A percentile compares a stretch with the other conserved stretches of the same genome.
phyloP scores from a whole-genome alignment of 2,888 invertebrate genomes.

The Ganaspis brasiliensis region DNA sequence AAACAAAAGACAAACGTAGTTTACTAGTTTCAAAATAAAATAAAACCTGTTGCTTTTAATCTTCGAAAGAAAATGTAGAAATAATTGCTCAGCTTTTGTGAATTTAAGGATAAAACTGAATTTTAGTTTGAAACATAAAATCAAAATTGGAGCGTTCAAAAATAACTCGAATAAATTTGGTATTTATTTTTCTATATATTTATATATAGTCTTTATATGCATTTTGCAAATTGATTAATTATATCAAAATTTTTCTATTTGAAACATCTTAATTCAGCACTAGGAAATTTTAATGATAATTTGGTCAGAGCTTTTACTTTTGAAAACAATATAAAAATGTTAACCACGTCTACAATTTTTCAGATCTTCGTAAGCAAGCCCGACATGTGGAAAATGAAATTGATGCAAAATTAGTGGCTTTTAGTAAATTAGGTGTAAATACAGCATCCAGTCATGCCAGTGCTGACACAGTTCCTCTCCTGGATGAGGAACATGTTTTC shows the following conservation, averaged over 20 bases:
- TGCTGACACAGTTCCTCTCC: slow-evolving; percentile 89
- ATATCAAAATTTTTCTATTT: too few species aligned
- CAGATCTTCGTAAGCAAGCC: slow-evolving; percentile 96
- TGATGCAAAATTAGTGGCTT: slow-evolving; percentile 96
- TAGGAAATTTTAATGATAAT: too few species aligned
- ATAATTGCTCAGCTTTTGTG: too few species aligned
- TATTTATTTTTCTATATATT: too few species aligned
- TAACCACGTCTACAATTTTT: slow-evolving; percentile 65
- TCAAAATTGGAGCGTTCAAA: too few species aligned
- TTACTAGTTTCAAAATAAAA: slow-evolving; percentile 14
- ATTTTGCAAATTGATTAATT: too few species aligned
- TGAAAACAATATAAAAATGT: too few species aligned
- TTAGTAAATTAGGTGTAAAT: slow-evolving; percentile 93
- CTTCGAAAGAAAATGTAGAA: neutral
- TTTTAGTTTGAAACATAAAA: too few species aligned
- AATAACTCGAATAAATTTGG: too few species aligned
- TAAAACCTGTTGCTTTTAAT: slow-evolving; percentile 9
- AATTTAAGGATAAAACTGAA: too few species aligned
- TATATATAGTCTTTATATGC: neutral
- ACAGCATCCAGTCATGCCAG: slow-evolving; percentile 69
- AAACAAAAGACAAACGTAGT: slow-evolving; percentile 22
- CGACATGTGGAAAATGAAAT: slow-evolving; percentile 97
- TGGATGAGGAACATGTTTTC: slow-evolving; percentile 94
- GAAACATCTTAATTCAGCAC: slow-evolving; percentile 56
- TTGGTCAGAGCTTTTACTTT: too few species aligned